phyloP scores from a whole-genome alignment of 2,797 vertebrate genomes.

The Gallinago solitaria region DNA sequence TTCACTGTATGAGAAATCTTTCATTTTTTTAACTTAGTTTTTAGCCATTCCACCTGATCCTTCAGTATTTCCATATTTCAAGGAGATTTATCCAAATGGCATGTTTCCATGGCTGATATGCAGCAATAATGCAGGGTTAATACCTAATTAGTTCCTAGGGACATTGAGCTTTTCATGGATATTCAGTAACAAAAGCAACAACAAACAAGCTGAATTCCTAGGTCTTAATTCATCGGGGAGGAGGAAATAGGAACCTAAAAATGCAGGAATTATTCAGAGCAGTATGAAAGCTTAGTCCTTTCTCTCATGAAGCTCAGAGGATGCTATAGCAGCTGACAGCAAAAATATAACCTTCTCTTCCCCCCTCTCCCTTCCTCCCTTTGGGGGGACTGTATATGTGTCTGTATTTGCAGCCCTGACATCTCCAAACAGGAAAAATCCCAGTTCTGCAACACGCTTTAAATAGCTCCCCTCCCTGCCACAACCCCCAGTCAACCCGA shows the following conservation, averaged over 20 bases:
- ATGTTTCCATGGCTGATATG: slow-evolving; percentile 55
- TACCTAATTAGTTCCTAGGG: slow-evolving; percentile 72
- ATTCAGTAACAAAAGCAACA: slow-evolving; percentile 74
- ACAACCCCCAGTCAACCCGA: background rate
- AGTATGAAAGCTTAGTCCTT: background rate
- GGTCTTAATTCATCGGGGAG: slow-evolving; percentile 25
- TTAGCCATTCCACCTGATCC: slow-evolving; percentile 38
- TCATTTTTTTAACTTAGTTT: background rate
- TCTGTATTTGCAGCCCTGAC: slow-evolving; percentile 46
- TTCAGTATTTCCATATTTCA: slow-evolving; percentile 64
- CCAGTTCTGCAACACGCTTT: slow-evolving; percentile 16
- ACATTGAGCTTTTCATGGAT: slow-evolving; percentile 76
- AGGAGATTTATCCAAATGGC: slow-evolving; percentile 59
- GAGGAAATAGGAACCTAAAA: slow-evolving; percentile 51
- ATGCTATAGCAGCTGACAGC: slow-evolving; percentile 64
- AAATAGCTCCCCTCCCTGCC: slow-evolving; percentile 21
- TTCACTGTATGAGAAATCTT: background rate
- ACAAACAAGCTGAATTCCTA: slow-evolving; percentile 63
- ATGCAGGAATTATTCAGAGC: background rate
- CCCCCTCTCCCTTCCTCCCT: background rate
- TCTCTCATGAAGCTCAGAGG: slow-evolving; percentile 42
- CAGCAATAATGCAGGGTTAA: slow-evolving; percentile 75
- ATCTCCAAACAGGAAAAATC: slow-evolving; percentile 47
- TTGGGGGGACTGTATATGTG: background rate
- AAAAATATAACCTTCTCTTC: slow-evolving; percentile 35